Conservation (phyloP, 2,113 vertebrate species). For the Dromiciops gliroides region DNA sequence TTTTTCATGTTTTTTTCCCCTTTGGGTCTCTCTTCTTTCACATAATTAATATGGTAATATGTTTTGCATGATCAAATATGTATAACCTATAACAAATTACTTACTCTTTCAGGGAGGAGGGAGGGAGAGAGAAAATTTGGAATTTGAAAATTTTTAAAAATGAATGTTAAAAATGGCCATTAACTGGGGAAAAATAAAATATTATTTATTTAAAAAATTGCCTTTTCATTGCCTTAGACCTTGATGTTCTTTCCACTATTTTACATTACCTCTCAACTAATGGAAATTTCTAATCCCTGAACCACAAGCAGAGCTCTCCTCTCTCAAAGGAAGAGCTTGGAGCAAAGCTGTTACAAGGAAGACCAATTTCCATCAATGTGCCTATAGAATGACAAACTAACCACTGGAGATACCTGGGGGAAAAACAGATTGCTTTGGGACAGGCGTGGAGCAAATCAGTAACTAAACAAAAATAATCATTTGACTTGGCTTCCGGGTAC, state of each 20-base stretch:
- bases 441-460: neutral
- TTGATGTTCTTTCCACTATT: neutral
- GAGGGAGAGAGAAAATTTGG: no score
- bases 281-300: neutral
- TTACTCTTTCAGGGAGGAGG: no score
- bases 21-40: neutral
- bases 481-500: neutral
- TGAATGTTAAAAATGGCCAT: neutral
- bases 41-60: neutral
- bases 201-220: no score
- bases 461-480: neutral
- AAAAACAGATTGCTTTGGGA: neutral
- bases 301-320: neutral
- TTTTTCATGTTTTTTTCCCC: neutral
- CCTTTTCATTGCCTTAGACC: neutral
- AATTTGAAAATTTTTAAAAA: neutral
- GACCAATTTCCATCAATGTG: neutral
- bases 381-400: neutral
- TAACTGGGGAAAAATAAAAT: no score
- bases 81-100: no score
- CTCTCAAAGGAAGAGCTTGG: neutral
- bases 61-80: neutral
- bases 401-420: neutral
- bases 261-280: neutral
- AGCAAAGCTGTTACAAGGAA: neutral